Conservation (phyloP, 2,113 vertebrate genomes). For the Panthera leo region DNA sequence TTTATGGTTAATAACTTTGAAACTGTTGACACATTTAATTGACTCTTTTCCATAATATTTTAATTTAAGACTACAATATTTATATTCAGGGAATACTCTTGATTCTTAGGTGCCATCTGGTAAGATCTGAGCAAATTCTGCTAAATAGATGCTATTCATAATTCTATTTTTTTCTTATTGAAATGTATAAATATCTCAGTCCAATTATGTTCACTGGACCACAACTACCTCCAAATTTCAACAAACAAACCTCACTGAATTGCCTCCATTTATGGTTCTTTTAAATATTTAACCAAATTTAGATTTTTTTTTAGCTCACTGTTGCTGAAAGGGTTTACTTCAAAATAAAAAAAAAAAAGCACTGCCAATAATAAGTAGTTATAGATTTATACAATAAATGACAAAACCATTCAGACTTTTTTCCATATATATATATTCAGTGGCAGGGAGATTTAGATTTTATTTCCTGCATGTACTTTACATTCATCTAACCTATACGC, state of each 20-base stretch:
- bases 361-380: slow-evolving; percentile 9
- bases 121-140: slow-evolving; percentile 37
- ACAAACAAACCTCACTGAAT: not conserved
- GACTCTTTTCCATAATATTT: not conserved
- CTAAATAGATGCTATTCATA: not conserved
- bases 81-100: slow-evolving; percentile 19
- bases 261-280: slow-evolving; percentile 1
- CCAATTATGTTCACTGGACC: not conserved
- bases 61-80: slow-evolving; percentile 39
- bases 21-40: not conserved
- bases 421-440: not conserved
- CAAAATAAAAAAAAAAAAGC: slow-evolving; percentile 1
- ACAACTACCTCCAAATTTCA: slow-evolving; percentile 41
- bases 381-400: not conserved
- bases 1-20: slow-evolving; percentile 33
- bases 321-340: not conserved
- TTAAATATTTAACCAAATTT: slow-evolving; percentile 24
- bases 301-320: slow-evolving; percentile 6
- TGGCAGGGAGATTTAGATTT: not conserved
- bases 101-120: not conserved
- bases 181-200: slow-evolving; percentile 31
- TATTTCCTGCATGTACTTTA: not conserved
- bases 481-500: not conserved
- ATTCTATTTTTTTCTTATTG: not conserved
- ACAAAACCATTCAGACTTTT: not conserved